Conservation (phyloP, 2,797 vertebrate genomes). For the Morelia viridis region DNA sequence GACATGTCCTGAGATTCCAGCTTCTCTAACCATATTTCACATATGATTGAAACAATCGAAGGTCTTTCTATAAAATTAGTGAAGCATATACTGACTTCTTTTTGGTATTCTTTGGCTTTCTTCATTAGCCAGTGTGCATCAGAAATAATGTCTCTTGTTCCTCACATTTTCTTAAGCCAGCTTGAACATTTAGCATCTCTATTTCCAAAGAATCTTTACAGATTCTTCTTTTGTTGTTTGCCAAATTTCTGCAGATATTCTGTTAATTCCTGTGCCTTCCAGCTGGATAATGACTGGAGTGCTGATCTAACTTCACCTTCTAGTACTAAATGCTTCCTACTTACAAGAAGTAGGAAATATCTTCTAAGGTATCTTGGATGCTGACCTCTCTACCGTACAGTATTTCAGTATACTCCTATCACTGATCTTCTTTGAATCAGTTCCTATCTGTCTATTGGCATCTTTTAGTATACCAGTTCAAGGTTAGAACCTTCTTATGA, state of each 20-base stretch:
- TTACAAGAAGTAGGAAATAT: neutral
- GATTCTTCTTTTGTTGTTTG: too few species aligned
- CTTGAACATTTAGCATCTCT: neutral
- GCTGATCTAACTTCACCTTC: neutral
- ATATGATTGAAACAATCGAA: too few species aligned
- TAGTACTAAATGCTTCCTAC: neutral
- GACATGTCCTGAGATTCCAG: too few species aligned
- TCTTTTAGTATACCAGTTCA: neutral
- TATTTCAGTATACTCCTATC: neutral
- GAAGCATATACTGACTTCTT: neutral
- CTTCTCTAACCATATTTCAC: too few species aligned
- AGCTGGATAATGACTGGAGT: neutral
- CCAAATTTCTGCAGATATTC: neutral
- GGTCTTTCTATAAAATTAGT: too few species aligned
- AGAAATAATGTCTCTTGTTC: neutral
- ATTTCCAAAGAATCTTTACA: neutral
- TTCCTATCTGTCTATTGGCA: neutral
- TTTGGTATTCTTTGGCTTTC: neutral
- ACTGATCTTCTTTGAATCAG: neutral
- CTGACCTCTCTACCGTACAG: neutral
- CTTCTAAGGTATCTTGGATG: neutral
- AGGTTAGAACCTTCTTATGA: neutral
- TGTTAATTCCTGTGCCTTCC: neutral
- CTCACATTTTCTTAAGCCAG: neutral
- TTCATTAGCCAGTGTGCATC: neutral